Evolutionary conservation across 2,888 invertebrate species (phyloP), one percentile per base, ranked within the genome.

Genomic region (Podotricha telesiphe): DNA sequence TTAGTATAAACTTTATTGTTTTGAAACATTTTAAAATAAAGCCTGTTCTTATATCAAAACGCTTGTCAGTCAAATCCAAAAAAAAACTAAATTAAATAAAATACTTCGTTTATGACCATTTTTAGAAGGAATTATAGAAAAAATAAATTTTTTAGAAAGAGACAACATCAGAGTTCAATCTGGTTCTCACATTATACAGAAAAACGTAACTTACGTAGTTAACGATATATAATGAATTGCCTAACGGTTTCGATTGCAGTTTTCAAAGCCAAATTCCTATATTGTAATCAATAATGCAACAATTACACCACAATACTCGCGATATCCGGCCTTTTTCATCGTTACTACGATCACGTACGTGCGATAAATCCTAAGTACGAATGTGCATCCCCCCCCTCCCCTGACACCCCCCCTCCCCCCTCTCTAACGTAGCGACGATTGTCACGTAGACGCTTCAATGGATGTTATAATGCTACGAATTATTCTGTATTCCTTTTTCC

Each of bases 391-490:
- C 62, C 72, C 74, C 73, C 65, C 72, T 65, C 69, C 59, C 37
- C 48, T 15, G 13, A 42, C 3, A 13, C 58, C 53, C 47, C 10
- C 42, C 28, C 8, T 2, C 51, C 47, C 63, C 45, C 34, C 50
- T 42, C 64, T 45, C 37, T 45, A 65, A 37, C 42, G 61, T 28
- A 15, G 51, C 67, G 67, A 68, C 76, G 73, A 77, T 78, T 76
- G 79, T 80, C 82, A 82, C 82, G 82, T 82, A 78, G 80, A 50
- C 71, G 77, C 76, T 75, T 79, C 83, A 78, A 78, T 82, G 80
- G 79, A 75, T 79, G 82, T 79, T 83, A 81, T 85, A 83, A 86
- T 81, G 81, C 80, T 77, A 73, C 77, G 76, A 82, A 82, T 83
- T 80, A 82, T 83, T 82, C 78, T 77, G 78, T 79, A 78, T 80